Percentiles rank a stretch among this genome's conserved stretches.
Conservation (phyloP, 2,113 vertebrate genomes). For the Amia ocellicauda region DNA sequence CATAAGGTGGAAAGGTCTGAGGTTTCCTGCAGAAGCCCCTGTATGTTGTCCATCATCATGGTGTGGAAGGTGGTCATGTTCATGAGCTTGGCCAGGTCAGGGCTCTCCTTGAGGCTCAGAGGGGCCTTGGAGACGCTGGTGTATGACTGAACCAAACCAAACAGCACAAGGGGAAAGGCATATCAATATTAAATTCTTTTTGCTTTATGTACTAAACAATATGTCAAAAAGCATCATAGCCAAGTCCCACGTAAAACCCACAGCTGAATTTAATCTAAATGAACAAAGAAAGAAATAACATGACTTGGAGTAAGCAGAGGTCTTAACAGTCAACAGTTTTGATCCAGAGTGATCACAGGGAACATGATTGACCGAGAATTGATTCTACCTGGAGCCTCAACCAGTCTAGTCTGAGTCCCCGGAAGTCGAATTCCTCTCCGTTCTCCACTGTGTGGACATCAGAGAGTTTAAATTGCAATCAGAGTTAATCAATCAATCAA, state of each 20-base stretch:
- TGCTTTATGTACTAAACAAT: too few relatives aligned
- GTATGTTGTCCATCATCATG: slow-evolving; percentile 75
- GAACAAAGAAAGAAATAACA: too few relatives aligned
- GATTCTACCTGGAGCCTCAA: slow-evolving; percentile 80
- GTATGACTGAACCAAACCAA: slow-evolving; percentile 66
- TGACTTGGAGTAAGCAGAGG: neutral
- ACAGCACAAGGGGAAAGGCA: too few relatives aligned
- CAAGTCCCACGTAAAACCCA: too few relatives aligned
- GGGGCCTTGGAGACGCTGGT: slow-evolving; percentile 82
- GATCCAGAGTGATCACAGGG: too few relatives aligned
- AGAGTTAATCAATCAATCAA: too few relatives aligned
- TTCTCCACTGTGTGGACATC: slow-evolving; percentile 64
- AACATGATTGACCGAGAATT: too few relatives aligned
- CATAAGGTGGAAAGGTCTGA: slow-evolving; percentile 80
- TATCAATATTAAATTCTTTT: too few relatives aligned
- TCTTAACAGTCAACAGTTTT: too few relatives aligned
- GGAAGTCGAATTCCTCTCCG: slow-evolving; percentile 78
- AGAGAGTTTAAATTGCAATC: neutral
- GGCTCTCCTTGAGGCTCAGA: slow-evolving; percentile 70
- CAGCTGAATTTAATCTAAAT: too few relatives aligned
- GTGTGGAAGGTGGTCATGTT: slow-evolving; percentile 87
- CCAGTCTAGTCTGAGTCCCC: slow-evolving; percentile 84
- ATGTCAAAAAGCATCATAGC: too few relatives aligned
- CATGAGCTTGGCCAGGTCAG: slow-evolving; percentile 80
- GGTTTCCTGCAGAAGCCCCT: slow-evolving; percentile 71